Evolutionary conservation across 2,113 vertebrate genomes (phyloP), one percentile per base, ranked within the genome.

Genomic region (Stercorarius parasiticus): DNA sequence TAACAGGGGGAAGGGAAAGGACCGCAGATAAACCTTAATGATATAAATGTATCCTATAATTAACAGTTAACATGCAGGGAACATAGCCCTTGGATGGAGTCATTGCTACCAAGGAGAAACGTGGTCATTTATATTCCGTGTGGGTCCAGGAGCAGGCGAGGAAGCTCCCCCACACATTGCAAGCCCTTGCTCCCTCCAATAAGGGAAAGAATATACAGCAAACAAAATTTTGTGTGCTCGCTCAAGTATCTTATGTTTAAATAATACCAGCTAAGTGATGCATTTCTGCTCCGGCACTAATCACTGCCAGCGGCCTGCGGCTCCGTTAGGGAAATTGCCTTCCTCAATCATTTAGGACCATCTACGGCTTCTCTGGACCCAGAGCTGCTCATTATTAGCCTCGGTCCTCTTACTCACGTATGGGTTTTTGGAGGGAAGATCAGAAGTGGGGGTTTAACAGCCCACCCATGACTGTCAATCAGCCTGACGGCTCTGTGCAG

Each of bases 31-130:
- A 90, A 79, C 92, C 80, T 79, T 92, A 92, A 93, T 17, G 86
- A 89, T 43, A 25, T 25, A 61, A 96, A 85, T 13, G 80, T 18
- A 88, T 71, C 95, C 88, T 80, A 26, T 91, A 97, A 97, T 97
- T 96, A 96, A 62, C 64, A 77, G 77, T 65, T 94, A 88, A 59
- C 90, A 93, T 62, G 62, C 92, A 92, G 92, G 53, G 82, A 82
- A 71, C 79, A 65, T 23, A 76, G 82, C 82, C 93, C 77, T 94
- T 2, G 0, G 79, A 72, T 50, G 67, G 88, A 95, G 59, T n/a
- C 8, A 1, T 13, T 30, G 66, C 86, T 77, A 34, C 9, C 91
- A 49, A 94, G 94, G 90, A 96, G 93, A 94, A 95, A 86, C 7
- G 0, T 7, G 59, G 91, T 93, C 95, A 86, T 96, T 96, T 78